Evolutionary conservation across 2,113 vertebrate species (phyloP).

Genomic region (Nothobranchius kuhntae): DNA sequence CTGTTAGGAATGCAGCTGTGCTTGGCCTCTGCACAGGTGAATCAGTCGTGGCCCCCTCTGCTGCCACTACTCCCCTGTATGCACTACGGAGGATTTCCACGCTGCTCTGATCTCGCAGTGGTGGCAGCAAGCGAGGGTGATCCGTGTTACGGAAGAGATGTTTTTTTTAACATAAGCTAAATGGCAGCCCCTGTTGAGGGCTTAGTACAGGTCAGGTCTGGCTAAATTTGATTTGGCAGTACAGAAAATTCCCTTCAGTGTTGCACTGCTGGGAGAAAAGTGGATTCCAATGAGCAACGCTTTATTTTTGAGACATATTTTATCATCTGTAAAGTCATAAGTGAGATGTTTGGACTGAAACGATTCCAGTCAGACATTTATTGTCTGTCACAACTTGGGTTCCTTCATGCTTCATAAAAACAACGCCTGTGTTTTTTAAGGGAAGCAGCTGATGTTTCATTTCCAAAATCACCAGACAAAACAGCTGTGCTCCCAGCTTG

Average conservation of each 20-base stretch:
- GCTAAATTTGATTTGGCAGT: conserved; percentile 63
- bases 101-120: conserved; percentile 64
- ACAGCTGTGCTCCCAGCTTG: conserved; percentile 48
- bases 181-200: conserved; percentile 49
- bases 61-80: conserved; percentile 20
- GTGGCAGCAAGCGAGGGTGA: conserved; percentile 43
- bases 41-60: conserved; percentile 28
- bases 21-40: conserved; percentile 57
- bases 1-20: conserved; percentile 59
- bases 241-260: conserved; percentile 66
- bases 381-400: neutral
- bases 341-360: conserved; percentile 15
- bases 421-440: conserved; percentile 14
- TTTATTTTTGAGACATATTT: conserved; percentile 24
- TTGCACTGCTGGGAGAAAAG: conserved; percentile 46
- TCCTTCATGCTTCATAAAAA: conserved; percentile 11
- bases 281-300: conserved; percentile 39
- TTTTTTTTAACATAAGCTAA: conserved; percentile 48
- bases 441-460: conserved; percentile 25
- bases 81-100: conserved; percentile 46
- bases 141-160: conserved; percentile 43
- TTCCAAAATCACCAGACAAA: conserved; percentile 43
- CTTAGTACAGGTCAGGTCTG: conserved; percentile 63
- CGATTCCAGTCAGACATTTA: conserved; percentile 14
- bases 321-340: conserved; percentile 17